Conservation (phyloP, 53 echinoderm and acorn worm species). For the Echinometra lucunter region DNA sequence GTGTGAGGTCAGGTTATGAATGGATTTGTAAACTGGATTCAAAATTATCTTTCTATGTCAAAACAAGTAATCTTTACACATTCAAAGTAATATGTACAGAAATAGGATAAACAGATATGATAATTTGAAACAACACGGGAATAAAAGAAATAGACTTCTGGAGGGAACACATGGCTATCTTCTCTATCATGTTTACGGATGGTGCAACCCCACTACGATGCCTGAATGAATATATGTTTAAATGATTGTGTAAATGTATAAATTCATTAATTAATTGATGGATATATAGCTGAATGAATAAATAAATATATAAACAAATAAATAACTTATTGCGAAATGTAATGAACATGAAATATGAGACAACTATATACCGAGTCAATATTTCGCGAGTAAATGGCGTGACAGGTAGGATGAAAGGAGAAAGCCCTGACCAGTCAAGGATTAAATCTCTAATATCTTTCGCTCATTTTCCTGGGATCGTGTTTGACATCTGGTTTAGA, state of each 20-base stretch:
- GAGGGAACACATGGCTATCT: too few species aligned
- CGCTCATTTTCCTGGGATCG: slow-evolving; percentile 26
- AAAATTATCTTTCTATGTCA: too few species aligned
- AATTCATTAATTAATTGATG: neutral
- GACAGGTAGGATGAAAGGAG: neutral
- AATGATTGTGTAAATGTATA: neutral
- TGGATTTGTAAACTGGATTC: too few species aligned
- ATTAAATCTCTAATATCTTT: slow-evolving; percentile 48
- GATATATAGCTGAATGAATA: neutral
- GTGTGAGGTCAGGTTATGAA: too few species aligned
- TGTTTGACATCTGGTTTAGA: slow-evolving; percentile 57
- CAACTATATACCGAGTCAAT: neutral
- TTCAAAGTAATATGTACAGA: too few species aligned
- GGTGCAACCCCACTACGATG: too few species aligned
- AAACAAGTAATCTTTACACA: too few species aligned
- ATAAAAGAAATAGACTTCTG: too few species aligned
- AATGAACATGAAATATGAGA: neutral
- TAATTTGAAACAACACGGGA: too few species aligned
- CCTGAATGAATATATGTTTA: too few species aligned
- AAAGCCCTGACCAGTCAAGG: slow-evolving; percentile 35
- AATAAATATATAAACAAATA: neutral
- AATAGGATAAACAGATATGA: too few species aligned
- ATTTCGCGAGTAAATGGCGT: slow-evolving; percentile 31
- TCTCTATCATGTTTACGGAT: too few species aligned
- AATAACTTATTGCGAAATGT: neutral